A percentile compares a stretch with the other conserved stretches of the same genome.
Conservation (phyloP, 2,113 vertebrate species). For the Oplegnathus fasciatus region DNA sequence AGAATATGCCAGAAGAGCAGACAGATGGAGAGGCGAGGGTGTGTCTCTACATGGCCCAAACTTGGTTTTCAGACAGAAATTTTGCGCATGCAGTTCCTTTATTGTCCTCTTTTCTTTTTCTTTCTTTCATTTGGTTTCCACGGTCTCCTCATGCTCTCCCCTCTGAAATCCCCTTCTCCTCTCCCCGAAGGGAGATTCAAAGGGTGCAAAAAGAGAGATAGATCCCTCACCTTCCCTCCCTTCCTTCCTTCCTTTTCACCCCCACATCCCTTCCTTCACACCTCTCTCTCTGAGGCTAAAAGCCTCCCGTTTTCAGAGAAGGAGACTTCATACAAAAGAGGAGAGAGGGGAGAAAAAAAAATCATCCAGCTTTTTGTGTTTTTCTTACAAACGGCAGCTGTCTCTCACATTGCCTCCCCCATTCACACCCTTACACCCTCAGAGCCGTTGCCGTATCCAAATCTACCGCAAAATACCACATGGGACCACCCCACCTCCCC, state of each 20-base stretch:
- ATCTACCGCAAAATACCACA: constrained; percentile 31
- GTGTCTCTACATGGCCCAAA: not conserved
- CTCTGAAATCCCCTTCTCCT: constrained; percentile 22
- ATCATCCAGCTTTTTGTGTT: constrained; percentile 31
- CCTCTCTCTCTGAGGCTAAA: constrained; percentile 30
- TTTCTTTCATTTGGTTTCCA: constrained; percentile 10
- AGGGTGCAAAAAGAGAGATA: constrained; percentile 35
- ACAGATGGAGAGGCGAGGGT: constrained; percentile 13
- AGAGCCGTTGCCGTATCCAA: constrained; percentile 26
- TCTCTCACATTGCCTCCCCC: constrained; percentile 36
- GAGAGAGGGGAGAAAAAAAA: constrained; percentile 2
- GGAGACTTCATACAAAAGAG: constrained; percentile 38
- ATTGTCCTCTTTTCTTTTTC: not conserved
- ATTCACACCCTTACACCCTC: constrained; percentile 52
- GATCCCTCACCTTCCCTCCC: constrained; percentile 16
- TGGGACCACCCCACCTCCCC: constrained; percentile 33
- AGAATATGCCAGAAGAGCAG: constrained; percentile 13
- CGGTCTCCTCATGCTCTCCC: constrained; percentile 11
- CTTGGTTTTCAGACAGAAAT: constrained; percentile 1
- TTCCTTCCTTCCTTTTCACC: too few relatives aligned
- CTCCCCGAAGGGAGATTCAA: constrained; percentile 19
- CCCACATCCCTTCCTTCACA: constrained; percentile 39
- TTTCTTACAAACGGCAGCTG: constrained; percentile 50
- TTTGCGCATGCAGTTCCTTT: constrained; percentile 1
- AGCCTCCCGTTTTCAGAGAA: constrained; percentile 16